Percentiles rank a stretch among this genome's conserved stretches.
phyloP scores from a whole-genome alignment of 2,888 invertebrate genomes.

The Dasypolia templi region DNA sequence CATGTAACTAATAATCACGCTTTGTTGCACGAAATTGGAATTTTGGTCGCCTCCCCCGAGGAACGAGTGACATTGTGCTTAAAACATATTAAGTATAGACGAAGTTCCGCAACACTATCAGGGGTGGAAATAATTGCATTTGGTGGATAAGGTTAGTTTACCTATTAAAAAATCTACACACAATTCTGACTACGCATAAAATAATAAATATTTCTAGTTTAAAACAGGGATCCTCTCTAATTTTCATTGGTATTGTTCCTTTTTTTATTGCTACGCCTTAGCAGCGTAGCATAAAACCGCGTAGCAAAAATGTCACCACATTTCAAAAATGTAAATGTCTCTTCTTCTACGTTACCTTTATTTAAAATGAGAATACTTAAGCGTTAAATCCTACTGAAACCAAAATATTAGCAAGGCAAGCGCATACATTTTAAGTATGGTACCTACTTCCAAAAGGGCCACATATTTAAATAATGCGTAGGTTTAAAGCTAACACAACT shows the following conservation, averaged over 20 bases:
- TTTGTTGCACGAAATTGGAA: conserved; percentile 25
- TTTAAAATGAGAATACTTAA: not conserved
- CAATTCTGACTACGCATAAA: not conserved
- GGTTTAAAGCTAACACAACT: conserved; percentile 30
- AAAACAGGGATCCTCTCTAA: not conserved
- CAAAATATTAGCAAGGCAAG: conserved; percentile 4
- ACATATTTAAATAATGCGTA: conserved; percentile 46
- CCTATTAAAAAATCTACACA: not conserved
- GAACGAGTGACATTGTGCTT: not conserved
- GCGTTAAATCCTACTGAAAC: not conserved
- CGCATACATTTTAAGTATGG: conserved; percentile 18
- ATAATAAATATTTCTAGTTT: not conserved
- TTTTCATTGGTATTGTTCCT: not conserved
- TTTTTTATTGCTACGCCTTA: conserved; percentile 11
- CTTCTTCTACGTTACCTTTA: not conserved
- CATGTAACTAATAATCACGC: conserved; percentile 18
- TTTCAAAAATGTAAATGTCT: not conserved
- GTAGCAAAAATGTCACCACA: not conserved
- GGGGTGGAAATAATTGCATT: not conserved
- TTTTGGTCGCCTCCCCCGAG: not conserved
- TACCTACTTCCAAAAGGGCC: conserved; percentile 25
- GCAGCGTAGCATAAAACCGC: not conserved
- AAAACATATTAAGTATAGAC: not conserved
- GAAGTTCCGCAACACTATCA: not conserved
- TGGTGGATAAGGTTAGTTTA: not conserved